Evolutionary conservation across 2,113 vertebrate genomes (phyloP).

Genomic region (Tyrannus savana): DNA sequence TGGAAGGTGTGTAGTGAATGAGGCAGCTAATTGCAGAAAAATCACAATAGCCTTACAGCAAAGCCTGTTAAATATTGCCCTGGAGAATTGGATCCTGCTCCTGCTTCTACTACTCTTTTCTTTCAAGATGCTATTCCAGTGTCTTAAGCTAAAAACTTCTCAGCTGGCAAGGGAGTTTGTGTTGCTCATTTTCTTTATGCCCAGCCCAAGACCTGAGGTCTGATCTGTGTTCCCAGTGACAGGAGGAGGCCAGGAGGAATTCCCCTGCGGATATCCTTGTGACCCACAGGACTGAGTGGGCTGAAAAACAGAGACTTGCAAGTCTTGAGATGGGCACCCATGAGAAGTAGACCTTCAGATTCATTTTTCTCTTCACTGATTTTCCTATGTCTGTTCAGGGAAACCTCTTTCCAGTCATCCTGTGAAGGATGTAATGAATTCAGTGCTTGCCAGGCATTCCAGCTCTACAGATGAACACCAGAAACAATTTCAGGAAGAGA

Average conservation of each 20-base stretch:
- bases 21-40: neutral
- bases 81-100: neutral
- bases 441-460: neutral
- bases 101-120: neutral
- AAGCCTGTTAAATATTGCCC: neutral
- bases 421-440: neutral
- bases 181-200: neutral
- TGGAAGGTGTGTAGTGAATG: neutral
- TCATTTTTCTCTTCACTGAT: neutral
- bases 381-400: neutral
- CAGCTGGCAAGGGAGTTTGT: neutral
- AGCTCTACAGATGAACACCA: conserved; percentile 7
- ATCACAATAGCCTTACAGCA: neutral
- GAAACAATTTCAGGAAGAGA: conserved; percentile 37
- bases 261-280: neutral
- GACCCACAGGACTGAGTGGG: neutral
- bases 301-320: neutral
- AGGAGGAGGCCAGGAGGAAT: neutral
- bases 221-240: neutral
- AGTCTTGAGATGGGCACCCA: neutral
- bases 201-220: neutral
- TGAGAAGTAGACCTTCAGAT: neutral
- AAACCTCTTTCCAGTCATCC: neutral
- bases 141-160: neutral
- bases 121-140: neutral